These are phyloP conservation scores for Pangasianodon hypophthalmus DNA, from an alignment of 2,113 vertebrate species.

Conservation along the genomic window DNA sequence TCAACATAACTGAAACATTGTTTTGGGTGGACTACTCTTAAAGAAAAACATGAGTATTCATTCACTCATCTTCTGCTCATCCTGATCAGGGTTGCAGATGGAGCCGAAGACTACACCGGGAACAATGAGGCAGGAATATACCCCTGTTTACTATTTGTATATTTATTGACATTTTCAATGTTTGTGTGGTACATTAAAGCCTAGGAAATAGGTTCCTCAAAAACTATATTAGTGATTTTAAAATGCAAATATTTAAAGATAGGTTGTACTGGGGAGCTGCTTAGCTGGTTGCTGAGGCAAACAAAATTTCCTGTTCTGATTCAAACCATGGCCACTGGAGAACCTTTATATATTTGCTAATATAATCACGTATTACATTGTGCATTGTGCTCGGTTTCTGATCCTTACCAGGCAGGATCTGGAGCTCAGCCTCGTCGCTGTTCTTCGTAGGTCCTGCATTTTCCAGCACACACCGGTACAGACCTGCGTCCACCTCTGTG, in stretches of 20 bases:
- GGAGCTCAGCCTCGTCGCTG: slow-evolving; percentile 89
- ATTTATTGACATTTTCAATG: too few relatives aligned
- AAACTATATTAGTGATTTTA: background rate
- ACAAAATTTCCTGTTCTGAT: background rate
- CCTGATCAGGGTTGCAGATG: background rate
- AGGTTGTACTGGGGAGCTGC: background rate
- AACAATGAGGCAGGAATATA: background rate
- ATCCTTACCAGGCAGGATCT: slow-evolving; percentile 81
- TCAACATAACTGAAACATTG: background rate
- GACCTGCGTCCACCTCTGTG: slow-evolving; percentile 79
- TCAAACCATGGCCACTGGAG: background rate
- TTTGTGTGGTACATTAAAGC: background rate
- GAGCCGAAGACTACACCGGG: background rate
- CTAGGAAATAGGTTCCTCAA: background rate
- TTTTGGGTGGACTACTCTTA: background rate
- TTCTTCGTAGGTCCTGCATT: slow-evolving; percentile 80
- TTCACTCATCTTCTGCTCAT: background rate
- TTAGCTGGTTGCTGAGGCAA: background rate
- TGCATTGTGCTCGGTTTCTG: background rate
- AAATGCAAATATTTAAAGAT: background rate
- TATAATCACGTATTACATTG: background rate
- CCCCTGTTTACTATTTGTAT: background rate
- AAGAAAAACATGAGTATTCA: background rate
- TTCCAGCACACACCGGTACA: slow-evolving; percentile 88
- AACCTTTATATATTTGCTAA: background rate